phyloP scores from a whole-genome alignment of 2,113 vertebrate species.

The Nerophis ophidion region DNA sequence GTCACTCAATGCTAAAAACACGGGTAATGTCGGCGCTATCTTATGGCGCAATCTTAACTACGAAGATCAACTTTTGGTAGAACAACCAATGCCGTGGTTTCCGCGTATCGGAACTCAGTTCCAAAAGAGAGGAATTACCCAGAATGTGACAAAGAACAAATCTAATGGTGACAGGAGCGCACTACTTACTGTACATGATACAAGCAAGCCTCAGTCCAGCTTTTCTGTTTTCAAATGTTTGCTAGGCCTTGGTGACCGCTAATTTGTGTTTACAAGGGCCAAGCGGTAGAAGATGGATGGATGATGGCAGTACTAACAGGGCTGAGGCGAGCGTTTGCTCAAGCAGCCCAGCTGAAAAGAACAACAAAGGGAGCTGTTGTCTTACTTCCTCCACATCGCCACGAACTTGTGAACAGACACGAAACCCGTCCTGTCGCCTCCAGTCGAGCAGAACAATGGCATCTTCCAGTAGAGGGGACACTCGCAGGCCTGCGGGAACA shows the following conservation, averaged over 20 bases:
- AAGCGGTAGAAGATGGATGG: no score
- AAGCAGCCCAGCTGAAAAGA: conserved; percentile 11
- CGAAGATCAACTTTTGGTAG: no score
- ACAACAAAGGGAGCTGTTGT: conserved; percentile 52
- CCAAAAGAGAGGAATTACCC: not conserved
- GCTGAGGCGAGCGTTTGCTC: conserved; percentile 11
- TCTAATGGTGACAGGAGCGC: not conserved
- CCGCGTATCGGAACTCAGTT: no score
- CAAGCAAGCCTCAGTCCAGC: no score
- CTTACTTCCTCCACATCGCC: conserved; percentile 98
- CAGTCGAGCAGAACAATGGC: conserved; percentile 85
- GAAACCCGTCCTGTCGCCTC: conserved; percentile 86
- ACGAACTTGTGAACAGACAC: conserved; percentile 95
- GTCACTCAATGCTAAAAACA: no score
- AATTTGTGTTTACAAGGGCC: conserved; percentile 13
- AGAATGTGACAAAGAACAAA: conserved; percentile 1
- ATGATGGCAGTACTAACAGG: conserved; percentile 5
- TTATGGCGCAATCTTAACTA: no score
- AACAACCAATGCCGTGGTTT: no score
- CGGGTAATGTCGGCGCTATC: no score
- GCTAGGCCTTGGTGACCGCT: conserved; percentile 17
- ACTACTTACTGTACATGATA: not conserved
- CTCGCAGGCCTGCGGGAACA: conserved; percentile 80
- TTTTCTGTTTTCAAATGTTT: conserved; percentile 14
- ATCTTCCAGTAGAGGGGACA: conserved; percentile 95